Evolutionary conservation across 2,888 invertebrate species (phyloP).

Genomic region (Drosophila monieri): DNA sequence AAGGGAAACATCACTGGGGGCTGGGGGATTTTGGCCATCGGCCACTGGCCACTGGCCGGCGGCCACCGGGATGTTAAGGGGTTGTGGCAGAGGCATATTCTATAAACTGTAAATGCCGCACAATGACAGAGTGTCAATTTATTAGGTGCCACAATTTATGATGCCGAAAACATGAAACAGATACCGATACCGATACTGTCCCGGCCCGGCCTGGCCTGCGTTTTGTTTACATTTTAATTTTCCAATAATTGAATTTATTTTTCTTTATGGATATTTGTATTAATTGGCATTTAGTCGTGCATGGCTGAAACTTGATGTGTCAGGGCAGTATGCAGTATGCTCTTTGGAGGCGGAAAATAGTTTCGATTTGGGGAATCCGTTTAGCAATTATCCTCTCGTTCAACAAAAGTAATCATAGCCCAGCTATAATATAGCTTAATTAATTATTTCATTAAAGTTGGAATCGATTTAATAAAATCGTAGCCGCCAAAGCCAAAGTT

Average conservation of each 20-base stretch:
- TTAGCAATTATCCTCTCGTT: not conserved
- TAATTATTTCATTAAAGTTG: not conserved
- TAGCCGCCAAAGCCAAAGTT: not conserved
- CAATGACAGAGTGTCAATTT: constrained; percentile 80
- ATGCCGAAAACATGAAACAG: constrained; percentile 37
- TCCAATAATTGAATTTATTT: constrained; percentile 41
- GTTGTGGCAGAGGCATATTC: constrained; percentile 8
- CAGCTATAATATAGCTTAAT: not conserved
- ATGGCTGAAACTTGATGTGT: not conserved
- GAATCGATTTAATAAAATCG: not conserved
- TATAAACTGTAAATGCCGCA: constrained; percentile 78
- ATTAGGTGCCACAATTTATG: constrained; percentile 79
- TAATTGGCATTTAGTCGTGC: constrained; percentile 29
- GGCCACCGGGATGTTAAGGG: constrained; percentile 2
- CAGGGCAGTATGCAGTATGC: not conserved
- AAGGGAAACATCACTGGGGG: constrained; percentile 10
- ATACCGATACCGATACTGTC: constrained; percentile 28
- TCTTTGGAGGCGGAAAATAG: not conserved
- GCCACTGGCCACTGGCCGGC: constrained; percentile 15
- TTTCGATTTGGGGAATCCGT: constrained; percentile 1
- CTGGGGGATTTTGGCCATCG: constrained; percentile 7
- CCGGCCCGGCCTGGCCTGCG: constrained; percentile 6
- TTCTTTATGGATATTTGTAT: constrained; percentile 34
- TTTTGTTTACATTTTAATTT: constrained; percentile 45
- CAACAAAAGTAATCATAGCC: not conserved